Evolutionary conservation across 2,113 vertebrate genomes (phyloP).

Genomic region (Cyphotilapia sp.): DNA sequence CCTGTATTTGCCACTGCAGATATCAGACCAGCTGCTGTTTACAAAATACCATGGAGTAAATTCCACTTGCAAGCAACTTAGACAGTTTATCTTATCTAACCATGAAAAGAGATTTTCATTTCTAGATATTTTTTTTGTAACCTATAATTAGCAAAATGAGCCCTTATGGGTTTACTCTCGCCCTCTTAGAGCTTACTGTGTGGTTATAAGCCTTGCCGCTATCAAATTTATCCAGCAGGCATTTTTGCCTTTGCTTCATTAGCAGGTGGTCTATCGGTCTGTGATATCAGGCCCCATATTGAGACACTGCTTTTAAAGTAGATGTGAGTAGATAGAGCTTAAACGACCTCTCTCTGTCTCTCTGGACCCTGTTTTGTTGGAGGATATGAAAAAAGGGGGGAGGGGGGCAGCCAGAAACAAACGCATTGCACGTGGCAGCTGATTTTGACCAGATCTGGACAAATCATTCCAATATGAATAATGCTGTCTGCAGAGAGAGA

Average conservation of each 20-base stretch:
- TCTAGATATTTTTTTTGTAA: background rate
- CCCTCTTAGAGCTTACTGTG: background rate
- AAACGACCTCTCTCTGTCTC: background rate
- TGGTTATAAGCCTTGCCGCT: background rate
- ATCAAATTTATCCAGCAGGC: background rate
- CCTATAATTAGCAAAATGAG: background rate
- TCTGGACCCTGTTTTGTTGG: background rate
- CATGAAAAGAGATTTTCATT: background rate
- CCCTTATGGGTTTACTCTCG: background rate
- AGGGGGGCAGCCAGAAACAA: background rate
- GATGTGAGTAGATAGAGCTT: background rate
- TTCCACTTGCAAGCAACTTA: background rate
- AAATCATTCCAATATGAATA: conserved; percentile 20
- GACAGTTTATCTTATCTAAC: background rate
- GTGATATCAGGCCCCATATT: background rate
- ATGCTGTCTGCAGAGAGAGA: background rate
- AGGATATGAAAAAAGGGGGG: background rate
- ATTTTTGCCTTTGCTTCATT: background rate
- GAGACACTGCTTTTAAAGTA: background rate
- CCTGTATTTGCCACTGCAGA: background rate
- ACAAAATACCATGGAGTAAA: background rate
- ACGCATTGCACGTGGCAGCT: background rate
- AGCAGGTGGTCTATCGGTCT: background rate
- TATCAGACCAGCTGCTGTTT: background rate
- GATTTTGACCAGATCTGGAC: background rate